Percentiles rank a stretch among this genome's conserved stretches.
Conservation (phyloP, 2,797 vertebrate species). For the Dipus sagitta region DNA sequence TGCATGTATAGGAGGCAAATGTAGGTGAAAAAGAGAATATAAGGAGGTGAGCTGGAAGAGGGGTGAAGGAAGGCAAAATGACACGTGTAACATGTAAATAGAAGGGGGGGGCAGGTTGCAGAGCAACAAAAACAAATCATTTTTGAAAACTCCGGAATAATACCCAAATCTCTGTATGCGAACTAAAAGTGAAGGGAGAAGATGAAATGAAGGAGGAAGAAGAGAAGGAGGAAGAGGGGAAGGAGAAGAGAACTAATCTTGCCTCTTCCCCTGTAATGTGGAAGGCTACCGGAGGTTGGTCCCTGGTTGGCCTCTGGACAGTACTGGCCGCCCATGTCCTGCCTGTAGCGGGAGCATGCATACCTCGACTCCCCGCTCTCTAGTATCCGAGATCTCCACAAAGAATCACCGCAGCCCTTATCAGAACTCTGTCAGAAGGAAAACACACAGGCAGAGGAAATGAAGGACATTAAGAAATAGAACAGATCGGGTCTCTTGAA, state of each 20-base stretch:
- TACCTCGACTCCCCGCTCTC: not conserved
- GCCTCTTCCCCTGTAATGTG: not conserved
- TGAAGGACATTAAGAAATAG: constrained; percentile 9
- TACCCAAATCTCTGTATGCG: too few species aligned
- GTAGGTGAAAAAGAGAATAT: too few species aligned
- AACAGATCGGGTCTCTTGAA: not conserved
- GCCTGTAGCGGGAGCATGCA: not conserved
- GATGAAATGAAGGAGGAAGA: too few species aligned
- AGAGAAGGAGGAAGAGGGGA: too few species aligned
- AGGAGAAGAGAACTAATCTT: not conserved
- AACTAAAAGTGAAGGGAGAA: too few species aligned
- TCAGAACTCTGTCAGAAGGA: not conserved
- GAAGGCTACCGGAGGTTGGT: not conserved
- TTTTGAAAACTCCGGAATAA: too few species aligned
- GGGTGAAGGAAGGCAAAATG: too few species aligned
- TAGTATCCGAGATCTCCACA: not conserved
- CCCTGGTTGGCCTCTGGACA: fast-evolving
- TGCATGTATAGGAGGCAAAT: too few species aligned
- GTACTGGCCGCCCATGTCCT: fast-evolving
- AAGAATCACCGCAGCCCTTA: not conserved
- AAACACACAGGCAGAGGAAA: constrained; percentile 40
- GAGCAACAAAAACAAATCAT: too few species aligned
- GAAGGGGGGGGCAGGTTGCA: too few species aligned
- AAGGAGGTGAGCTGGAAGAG: too few species aligned
- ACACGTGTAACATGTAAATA: too few species aligned